These are phyloP conservation scores for Ephydatia muelleri DNA, from an alignment of 37 sponge, comb jelly and placozoan genomes.

Conservation along the genomic window DNA sequence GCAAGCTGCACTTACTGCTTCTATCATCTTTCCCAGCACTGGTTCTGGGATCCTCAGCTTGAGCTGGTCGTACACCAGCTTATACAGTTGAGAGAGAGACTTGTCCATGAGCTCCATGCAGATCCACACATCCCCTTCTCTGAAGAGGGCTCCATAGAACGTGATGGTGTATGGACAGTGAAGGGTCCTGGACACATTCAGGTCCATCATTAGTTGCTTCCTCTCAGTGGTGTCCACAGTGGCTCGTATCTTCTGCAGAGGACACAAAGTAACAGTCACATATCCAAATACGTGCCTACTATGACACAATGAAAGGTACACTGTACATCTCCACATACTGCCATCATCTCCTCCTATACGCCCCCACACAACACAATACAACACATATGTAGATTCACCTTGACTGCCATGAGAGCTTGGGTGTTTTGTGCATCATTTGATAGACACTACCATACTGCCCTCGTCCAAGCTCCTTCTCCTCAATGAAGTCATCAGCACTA, in stretches of 20 bases:
- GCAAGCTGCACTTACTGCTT: slow-evolving; percentile 64
- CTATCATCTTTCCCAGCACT: slow-evolving; percentile 66
- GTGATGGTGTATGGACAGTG: slow-evolving; percentile 68
- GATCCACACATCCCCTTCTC: slow-evolving; percentile 85
- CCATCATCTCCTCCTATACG: too few species aligned
- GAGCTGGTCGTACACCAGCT: slow-evolving; percentile 64
- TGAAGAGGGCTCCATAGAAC: slow-evolving; percentile 80
- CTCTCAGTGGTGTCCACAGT: slow-evolving; percentile 11
- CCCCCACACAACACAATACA: neutral
- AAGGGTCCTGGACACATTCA: slow-evolving; percentile 2
- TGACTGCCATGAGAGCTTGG: slow-evolving; percentile 55
- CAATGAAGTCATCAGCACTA: slow-evolving; percentile 44
- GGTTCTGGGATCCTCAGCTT: slow-evolving; percentile 64
- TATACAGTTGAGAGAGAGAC: slow-evolving; percentile 71
- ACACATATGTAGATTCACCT: slow-evolving; percentile 21
- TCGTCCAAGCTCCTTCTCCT: slow-evolving; percentile 39
- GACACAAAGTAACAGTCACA: neutral
- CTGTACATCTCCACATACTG: too few species aligned
- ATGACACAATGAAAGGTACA: neutral
- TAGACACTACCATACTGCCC: slow-evolving; percentile 61
- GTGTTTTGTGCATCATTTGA: slow-evolving; percentile 49
- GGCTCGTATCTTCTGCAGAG: slow-evolving; percentile 26
- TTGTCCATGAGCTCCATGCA: slow-evolving; percentile 86
- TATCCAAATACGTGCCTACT: neutral
- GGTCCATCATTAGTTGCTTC: slow-evolving; percentile 19